Evolutionary conservation across 2,888 invertebrate genomes (phyloP).

Genomic region (Alcis repandata): DNA sequence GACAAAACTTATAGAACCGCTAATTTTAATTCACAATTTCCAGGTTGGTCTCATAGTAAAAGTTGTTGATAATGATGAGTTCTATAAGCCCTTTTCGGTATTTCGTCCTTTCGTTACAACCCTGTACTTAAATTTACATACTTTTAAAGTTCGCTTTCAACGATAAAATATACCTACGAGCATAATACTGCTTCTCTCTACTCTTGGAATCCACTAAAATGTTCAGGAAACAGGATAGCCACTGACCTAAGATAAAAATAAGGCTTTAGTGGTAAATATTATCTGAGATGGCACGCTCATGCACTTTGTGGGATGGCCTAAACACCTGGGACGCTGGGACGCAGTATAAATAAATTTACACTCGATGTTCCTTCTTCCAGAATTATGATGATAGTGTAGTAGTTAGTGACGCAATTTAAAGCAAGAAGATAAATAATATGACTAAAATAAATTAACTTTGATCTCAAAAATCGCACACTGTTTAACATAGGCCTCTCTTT

Average conservation of each 20-base stretch:
- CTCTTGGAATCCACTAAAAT: neutral
- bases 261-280: neutral
- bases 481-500: no score
- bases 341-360: neutral
- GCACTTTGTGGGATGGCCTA: constrained; percentile 12
- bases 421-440: no score
- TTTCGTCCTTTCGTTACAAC: no score
- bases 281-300: neutral
- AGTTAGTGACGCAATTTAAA: no score
- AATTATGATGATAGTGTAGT: neutral
- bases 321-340: constrained; percentile 7
- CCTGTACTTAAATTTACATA: neutral
- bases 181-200: neutral
- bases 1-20: no score
- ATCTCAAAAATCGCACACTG: no score
- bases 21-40: no score
- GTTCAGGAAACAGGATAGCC: neutral
- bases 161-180: neutral
- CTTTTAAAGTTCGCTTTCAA: neutral
- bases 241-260: constrained; percentile 5
- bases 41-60: no score
- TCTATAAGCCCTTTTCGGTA: no score
- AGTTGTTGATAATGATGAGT: no score
- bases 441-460: no score
- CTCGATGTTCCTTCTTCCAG: neutral